Evolutionary conservation across 2,888 invertebrate genomes (phyloP).

Genomic region (Caenorhabditis drosophilae): DNA sequence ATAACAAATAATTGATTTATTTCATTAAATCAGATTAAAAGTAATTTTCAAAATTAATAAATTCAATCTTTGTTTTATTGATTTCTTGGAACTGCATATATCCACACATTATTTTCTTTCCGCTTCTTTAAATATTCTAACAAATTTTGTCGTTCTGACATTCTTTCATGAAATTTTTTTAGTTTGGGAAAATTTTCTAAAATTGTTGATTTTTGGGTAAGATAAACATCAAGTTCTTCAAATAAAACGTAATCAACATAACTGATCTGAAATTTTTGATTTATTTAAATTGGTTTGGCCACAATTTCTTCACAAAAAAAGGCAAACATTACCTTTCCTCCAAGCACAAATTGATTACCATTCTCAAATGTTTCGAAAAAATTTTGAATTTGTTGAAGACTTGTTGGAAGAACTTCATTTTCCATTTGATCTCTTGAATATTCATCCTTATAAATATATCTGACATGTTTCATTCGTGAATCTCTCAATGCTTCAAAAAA

Average conservation of each 20-base stretch:
- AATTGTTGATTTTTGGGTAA: constrained; percentile 3
- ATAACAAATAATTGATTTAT: too few relatives aligned
- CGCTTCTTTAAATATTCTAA: constrained; percentile 22
- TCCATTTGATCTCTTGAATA: neutral
- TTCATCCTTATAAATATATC: neutral
- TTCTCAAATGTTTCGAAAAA: constrained; percentile 8
- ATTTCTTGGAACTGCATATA: constrained; percentile 3
- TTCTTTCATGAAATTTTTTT: constrained; percentile 15
- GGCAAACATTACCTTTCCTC: constrained; percentile 5
- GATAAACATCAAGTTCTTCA: constrained; percentile 24
- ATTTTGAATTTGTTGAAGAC: neutral
- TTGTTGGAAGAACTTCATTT: constrained; percentile 6
- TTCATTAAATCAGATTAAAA: too few relatives aligned
- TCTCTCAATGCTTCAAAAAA: constrained; percentile 6
- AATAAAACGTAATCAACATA: constrained; percentile 27
- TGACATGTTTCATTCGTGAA: constrained; percentile 1
- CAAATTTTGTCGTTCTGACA: constrained; percentile 20
- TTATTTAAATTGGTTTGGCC: neutral
- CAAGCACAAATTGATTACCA: constrained; percentile 13
- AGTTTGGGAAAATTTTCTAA: constrained; percentile 13
- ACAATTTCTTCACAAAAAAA: neutral
- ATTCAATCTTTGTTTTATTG: too few relatives aligned
- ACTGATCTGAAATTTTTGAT: constrained; percentile 2
- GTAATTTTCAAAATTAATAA: too few relatives aligned
- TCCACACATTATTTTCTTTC: constrained; percentile 6